phyloP scores from a whole-genome alignment of 2,797 vertebrate genomes.

The Alectoris magna region DNA sequence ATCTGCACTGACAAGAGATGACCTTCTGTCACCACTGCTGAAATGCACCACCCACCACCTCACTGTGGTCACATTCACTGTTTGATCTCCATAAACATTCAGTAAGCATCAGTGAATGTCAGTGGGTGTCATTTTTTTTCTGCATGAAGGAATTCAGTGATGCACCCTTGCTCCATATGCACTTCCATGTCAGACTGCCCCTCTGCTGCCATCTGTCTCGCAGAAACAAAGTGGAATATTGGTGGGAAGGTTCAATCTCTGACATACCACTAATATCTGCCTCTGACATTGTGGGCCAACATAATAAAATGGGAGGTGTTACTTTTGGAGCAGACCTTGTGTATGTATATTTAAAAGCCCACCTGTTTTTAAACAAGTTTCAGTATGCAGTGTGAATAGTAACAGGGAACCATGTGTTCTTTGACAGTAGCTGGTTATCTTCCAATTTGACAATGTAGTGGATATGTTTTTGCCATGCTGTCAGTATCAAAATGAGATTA shows the following conservation, averaged over 20 bases:
- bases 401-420: background rate
- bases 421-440: background rate
- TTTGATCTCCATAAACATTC: background rate
- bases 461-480: background rate
- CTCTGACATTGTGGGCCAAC: background rate
- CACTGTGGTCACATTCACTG: background rate
- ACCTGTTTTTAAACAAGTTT: rapidly evolving
- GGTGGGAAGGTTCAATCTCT: background rate
- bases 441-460: background rate
- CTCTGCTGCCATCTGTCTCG: background rate
- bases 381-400: background rate
- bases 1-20: background rate
- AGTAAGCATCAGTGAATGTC: background rate
- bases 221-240: background rate
- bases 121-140: background rate
- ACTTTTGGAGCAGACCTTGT: background rate
- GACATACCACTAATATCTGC: background rate
- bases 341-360: background rate
- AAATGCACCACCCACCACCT: background rate
- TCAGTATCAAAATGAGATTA: background rate
- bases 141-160: background rate
- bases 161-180: background rate
- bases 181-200: background rate
- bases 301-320: background rate
- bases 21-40: background rate